A percentile compares a stretch with the other conserved stretches of the same genome.
Evolutionary conservation across 1,140 invertebrate genomes (phyloP).

Genomic region (Sitophilus oryzae): DNA sequence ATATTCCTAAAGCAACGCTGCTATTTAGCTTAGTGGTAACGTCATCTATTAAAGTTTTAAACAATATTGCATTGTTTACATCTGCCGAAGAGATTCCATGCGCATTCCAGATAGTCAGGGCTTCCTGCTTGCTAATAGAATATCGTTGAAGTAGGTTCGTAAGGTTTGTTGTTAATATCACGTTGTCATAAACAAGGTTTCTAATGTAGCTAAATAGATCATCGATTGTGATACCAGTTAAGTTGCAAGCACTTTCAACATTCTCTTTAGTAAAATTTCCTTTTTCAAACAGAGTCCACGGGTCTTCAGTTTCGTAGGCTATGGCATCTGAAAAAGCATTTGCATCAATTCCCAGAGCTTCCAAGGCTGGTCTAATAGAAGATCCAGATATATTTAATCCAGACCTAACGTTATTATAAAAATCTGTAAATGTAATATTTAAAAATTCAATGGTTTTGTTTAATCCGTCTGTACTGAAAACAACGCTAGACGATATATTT

Average conservation of each 20-base stretch:
- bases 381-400: neutral
- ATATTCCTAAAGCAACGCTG: conserved; percentile 4
- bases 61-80: conserved; percentile 6
- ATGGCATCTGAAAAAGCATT: conserved; percentile 1
- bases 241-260: neutral
- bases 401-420: conserved; percentile 3
- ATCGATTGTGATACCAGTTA: conserved; percentile 1
- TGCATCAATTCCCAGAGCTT: conserved; percentile 2
- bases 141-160: neutral
- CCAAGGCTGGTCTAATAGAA: neutral
- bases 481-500: neutral
- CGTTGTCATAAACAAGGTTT: conserved; percentile 2
- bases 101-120: conserved; percentile 9
- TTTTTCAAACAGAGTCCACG: conserved; percentile 9
- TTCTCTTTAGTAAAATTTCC: conserved; percentile 7
- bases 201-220: conserved; percentile 1
- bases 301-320: neutral
- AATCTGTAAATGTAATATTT: conserved; percentile 7
- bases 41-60: neutral
- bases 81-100: neutral
- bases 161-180: neutral
- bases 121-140: neutral
- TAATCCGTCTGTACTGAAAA: conserved; percentile 12
- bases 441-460: conserved; percentile 4
- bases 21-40: neutral